Evolutionary conservation across 2,113 vertebrate genomes (phyloP).

Genomic region (Pao palembangensis): DNA sequence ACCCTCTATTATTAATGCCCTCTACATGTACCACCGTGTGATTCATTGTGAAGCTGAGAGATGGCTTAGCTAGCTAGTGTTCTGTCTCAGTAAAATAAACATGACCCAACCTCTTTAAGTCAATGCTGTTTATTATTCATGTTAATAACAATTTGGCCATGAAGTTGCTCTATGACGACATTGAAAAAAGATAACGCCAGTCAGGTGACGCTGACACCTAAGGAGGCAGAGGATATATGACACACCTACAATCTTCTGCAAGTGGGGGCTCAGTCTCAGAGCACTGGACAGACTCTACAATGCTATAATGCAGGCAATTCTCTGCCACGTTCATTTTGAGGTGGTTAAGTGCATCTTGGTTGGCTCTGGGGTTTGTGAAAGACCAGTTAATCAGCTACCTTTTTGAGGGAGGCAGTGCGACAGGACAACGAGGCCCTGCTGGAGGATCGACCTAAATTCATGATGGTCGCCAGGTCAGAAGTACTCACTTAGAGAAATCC

Average conservation of each 20-base stretch:
- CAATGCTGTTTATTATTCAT: neutral
- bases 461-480: slow-evolving; percentile 97
- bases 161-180: slow-evolving; percentile 89
- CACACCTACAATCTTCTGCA: slow-evolving; percentile 96
- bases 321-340: slow-evolving; percentile 92
- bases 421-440: slow-evolving; percentile 88
- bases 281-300: slow-evolving; percentile 93
- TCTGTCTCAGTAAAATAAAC: slow-evolving; percentile 4
- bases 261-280: slow-evolving; percentile 88
- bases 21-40: slow-evolving; percentile 15
- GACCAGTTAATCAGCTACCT: slow-evolving; percentile 93
- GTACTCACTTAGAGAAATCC: slow-evolving; percentile 91
- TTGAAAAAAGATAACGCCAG: slow-evolving; percentile 91
- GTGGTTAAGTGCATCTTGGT: slow-evolving; percentile 94
- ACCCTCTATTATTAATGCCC: no score
- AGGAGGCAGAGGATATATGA: slow-evolving; percentile 98
- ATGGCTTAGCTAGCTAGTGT: slow-evolving; percentile 40
- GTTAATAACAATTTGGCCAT: slow-evolving; percentile 60
- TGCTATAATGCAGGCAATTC: slow-evolving; percentile 92
- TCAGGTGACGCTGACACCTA: slow-evolving; percentile 93
- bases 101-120: slow-evolving; percentile 6
- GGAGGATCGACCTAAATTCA: slow-evolving; percentile 92
- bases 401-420: slow-evolving; percentile 86
- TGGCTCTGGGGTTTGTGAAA: slow-evolving; percentile 89
- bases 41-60: slow-evolving; percentile 58